Conservation (phyloP, 2,113 vertebrate genomes). For the Chaetodon trifascialis region DNA sequence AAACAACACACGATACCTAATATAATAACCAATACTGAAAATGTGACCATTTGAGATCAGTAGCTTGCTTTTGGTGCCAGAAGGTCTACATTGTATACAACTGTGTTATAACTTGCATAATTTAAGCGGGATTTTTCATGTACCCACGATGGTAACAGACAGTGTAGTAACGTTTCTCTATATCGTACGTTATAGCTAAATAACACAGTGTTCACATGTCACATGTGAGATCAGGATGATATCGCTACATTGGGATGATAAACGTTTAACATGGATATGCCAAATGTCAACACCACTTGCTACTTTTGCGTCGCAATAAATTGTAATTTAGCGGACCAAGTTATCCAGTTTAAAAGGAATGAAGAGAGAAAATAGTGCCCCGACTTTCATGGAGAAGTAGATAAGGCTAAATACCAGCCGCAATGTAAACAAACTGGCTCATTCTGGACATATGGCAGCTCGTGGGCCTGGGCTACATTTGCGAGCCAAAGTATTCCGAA, state of each 20-base stretch:
- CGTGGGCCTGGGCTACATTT: not conserved
- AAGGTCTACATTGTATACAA: not conserved
- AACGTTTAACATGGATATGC: not conserved
- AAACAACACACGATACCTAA: not conserved
- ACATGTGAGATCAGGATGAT: not conserved
- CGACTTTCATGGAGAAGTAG: not conserved
- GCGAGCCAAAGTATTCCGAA: not conserved
- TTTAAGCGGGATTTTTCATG: not conserved
- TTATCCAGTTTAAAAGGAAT: not conserved
- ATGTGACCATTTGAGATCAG: not conserved
- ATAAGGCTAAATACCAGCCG: slow-evolving; percentile 8
- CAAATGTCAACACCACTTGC: slow-evolving; percentile 11
- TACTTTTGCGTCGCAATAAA: slow-evolving; percentile 5
- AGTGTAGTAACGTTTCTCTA: not conserved
- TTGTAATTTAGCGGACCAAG: not conserved
- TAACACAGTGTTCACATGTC: not conserved
- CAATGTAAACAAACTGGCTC: slow-evolving; percentile 72
- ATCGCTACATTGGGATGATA: not conserved
- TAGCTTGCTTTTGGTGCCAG: not conserved
- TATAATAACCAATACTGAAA: not conserved
- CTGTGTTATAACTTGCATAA: not conserved
- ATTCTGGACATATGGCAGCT: not conserved
- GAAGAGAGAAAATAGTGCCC: not conserved
- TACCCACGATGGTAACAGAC: not conserved
- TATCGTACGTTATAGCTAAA: no score